Evolutionary conservation across 2,797 vertebrate genomes (phyloP).

Genomic region (Sorex maritimensis): DNA sequence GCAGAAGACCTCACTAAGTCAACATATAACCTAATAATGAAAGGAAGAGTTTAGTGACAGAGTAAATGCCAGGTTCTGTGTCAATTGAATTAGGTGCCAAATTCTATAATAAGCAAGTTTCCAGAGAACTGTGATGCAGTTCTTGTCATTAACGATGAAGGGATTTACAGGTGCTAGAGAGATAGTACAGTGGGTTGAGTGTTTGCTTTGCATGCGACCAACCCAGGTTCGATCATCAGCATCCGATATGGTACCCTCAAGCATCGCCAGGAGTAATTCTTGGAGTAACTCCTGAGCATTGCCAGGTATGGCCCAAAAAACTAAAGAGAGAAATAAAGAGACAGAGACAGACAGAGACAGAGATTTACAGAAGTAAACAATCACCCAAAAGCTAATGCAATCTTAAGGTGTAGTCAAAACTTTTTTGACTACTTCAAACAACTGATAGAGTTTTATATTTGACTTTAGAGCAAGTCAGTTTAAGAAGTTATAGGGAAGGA

Average conservation of each 20-base stretch:
- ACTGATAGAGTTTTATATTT: not conserved
- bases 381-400: constrained; percentile 1
- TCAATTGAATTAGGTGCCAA: not conserved
- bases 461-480: constrained; percentile 21
- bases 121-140: not conserved
- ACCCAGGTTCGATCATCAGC: too few species aligned
- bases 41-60: constrained; percentile 9
- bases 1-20: not conserved
- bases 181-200: not conserved
- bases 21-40: not conserved
- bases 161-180: not conserved
- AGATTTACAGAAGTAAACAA: not conserved
- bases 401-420: not conserved
- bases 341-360: not conserved
- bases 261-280: too few species aligned
- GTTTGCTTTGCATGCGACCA: too few species aligned
- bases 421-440: constrained; percentile 24
- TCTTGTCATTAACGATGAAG: constrained; percentile 11
- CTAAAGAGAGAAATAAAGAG: not conserved
- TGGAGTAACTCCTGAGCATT: too few species aligned
- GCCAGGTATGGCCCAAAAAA: too few species aligned
- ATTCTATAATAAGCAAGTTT: constrained; percentile 4
- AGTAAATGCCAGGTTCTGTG: not conserved
- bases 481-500: constrained; percentile 8
- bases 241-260: too few species aligned